These are phyloP conservation scores for Drosophila truncata DNA, from an alignment of 1,140 invertebrate genomes.

Conservation along the genomic window DNA sequence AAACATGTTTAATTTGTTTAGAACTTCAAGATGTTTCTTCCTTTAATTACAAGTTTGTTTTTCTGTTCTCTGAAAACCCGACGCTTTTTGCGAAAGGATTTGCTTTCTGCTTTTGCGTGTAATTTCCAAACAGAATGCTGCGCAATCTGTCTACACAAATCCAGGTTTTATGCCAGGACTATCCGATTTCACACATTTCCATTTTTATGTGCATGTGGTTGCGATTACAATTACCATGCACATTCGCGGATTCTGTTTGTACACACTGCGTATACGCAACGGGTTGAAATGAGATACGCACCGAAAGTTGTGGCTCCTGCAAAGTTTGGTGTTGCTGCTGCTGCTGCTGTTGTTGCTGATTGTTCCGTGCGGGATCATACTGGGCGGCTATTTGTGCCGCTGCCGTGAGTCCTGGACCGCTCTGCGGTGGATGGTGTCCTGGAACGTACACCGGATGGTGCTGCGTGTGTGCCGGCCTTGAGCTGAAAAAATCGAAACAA, in stretches of 20 bases:
- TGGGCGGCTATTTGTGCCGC: constrained; percentile 82
- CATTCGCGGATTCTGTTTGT: constrained; percentile 19
- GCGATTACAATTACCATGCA: constrained; percentile 29
- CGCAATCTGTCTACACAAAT: not conserved
- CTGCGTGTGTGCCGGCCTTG: constrained; percentile 66
- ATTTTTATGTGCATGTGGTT: constrained; percentile 7
- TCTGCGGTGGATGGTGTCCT: constrained; percentile 45
- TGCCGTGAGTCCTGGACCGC: constrained; percentile 52
- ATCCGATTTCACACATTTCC: constrained; percentile 20
- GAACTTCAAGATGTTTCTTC: not conserved
- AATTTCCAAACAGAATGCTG: not conserved
- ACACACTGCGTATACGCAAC: constrained; percentile 14
- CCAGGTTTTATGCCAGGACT: not conserved
- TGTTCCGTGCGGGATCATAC: constrained; percentile 79
- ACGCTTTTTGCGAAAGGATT: not conserved
- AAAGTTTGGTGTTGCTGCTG: constrained; percentile 36
- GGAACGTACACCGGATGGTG: constrained; percentile 73
- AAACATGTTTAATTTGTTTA: not conserved
- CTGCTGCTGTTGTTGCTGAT: constrained; percentile 48
- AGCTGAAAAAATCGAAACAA: constrained; percentile 44
- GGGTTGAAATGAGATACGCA: constrained; percentile 50
- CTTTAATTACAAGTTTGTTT: not conserved
- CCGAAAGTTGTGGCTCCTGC: constrained; percentile 67
- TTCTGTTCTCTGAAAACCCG: not conserved
- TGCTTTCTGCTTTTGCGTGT: not conserved